Conservation (phyloP, 2,888 invertebrate genomes). For the Synanthedon andrenaeformis region DNA sequence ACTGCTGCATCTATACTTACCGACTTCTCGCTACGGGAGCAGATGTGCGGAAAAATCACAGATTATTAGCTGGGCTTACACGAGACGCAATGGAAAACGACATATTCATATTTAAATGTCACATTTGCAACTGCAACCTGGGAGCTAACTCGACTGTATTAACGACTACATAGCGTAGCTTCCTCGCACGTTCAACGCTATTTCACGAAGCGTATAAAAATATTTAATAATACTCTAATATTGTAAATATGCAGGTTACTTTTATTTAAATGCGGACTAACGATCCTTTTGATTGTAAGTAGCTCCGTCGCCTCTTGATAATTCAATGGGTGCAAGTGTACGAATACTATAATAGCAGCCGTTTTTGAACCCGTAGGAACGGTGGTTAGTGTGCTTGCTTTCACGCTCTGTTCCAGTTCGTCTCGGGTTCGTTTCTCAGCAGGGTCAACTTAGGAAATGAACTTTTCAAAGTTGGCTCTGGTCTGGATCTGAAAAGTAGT, state of each 20-base stretch:
- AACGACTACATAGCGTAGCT: constrained; percentile 4
- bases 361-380: no score
- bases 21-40: constrained; percentile 16
- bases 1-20: not conserved
- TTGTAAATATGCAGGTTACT: no score
- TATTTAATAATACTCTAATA: not conserved
- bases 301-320: not conserved
- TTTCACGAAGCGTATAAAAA: not conserved
- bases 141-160: constrained; percentile 35
- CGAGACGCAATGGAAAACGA: constrained; percentile 32
- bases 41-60: constrained; percentile 62
- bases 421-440: no score
- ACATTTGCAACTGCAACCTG: constrained; percentile 32
- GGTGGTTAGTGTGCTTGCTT: no score
- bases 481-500: no score
- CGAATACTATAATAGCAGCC: no score
- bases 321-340: no score
- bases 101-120: constrained; percentile 67
- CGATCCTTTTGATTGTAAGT: no score
- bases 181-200: not conserved
- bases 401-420: no score
- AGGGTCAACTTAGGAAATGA: no score
- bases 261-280: not conserved
- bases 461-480: no score
- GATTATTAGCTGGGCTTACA: constrained; percentile 48